phyloP scores from a whole-genome alignment of 2,113 vertebrate species.

The Rhinogobius similis region DNA sequence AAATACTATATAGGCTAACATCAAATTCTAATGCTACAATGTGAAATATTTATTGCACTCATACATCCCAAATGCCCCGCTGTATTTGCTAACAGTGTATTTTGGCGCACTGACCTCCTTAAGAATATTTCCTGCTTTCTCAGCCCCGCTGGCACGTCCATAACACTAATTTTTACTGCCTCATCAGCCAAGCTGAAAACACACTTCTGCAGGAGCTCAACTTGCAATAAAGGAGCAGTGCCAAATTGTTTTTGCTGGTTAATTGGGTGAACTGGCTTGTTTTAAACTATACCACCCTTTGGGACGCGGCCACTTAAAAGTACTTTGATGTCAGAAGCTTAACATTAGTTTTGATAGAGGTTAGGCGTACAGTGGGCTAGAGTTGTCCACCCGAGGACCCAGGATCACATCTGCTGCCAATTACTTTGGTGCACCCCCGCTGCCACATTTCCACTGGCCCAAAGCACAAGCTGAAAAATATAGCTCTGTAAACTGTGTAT shows the following conservation, averaged over 20 bases:
- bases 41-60: not conserved
- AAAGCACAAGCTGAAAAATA: constrained; percentile 17
- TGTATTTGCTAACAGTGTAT: not conserved
- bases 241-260: constrained; percentile 46
- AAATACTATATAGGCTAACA: not conserved
- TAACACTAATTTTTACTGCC: constrained; percentile 9
- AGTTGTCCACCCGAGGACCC: constrained; percentile 24
- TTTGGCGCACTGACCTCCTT: constrained; percentile 1
- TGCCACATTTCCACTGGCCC: constrained; percentile 25
- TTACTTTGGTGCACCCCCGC: constrained; percentile 35
- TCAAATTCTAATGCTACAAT: not conserved
- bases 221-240: constrained; percentile 28
- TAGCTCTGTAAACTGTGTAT: constrained; percentile 29
- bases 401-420: constrained; percentile 58
- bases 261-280: constrained; percentile 42
- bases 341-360: constrained; percentile 10
- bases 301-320: constrained; percentile 30
- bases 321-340: constrained; percentile 58
- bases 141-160: not conserved
- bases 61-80: not conserved
- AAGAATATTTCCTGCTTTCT: not conserved
- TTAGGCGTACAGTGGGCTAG: constrained; percentile 16
- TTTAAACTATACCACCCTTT: constrained; percentile 28
- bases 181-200: constrained; percentile 22
- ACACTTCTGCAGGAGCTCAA: constrained; percentile 17